phyloP scores from a whole-genome alignment of 2,113 vertebrate species.

The Oceanodroma tethys region DNA sequence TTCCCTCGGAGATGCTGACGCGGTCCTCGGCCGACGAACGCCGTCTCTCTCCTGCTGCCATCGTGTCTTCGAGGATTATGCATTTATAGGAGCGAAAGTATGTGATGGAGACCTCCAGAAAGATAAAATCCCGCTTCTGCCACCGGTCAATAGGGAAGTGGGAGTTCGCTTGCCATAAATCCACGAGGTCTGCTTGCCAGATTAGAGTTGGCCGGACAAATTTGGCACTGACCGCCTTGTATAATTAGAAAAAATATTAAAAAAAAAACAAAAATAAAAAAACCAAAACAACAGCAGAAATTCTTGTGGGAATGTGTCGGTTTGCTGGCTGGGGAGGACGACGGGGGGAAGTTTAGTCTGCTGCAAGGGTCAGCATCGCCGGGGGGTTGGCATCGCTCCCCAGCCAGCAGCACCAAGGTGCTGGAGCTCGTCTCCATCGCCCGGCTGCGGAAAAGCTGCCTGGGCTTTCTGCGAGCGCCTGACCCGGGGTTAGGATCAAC shows the following conservation, averaged over 20 bases:
- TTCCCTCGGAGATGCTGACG: not conserved
- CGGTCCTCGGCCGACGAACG: too few relatives aligned
- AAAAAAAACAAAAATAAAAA: too few relatives aligned
- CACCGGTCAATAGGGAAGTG: not conserved
- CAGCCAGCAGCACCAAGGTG: fast-evolving
- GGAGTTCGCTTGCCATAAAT: not conserved
- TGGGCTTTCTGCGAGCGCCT: not conserved
- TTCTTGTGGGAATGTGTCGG: conserved; percentile 9
- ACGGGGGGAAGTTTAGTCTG: conserved; percentile 3
- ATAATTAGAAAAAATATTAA: not conserved
- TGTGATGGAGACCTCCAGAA: not conserved
- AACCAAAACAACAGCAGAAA: not conserved
- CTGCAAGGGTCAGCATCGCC: not conserved
- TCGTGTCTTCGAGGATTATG: not conserved
- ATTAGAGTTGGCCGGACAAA: not conserved
- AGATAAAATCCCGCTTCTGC: not conserved
- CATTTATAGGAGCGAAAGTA: not conserved
- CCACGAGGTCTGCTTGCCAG: not conserved
- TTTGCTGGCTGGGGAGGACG: not conserved
- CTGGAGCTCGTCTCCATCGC: not conserved
- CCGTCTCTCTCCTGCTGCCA: not conserved
- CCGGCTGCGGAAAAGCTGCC: not conserved
- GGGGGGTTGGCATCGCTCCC: not conserved
- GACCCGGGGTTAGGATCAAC: not conserved
- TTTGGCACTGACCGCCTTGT: not conserved